These are phyloP conservation scores for Vulpes lagopus DNA, from an alignment of 2,113 vertebrate genomes.

Conservation along the genomic window DNA sequence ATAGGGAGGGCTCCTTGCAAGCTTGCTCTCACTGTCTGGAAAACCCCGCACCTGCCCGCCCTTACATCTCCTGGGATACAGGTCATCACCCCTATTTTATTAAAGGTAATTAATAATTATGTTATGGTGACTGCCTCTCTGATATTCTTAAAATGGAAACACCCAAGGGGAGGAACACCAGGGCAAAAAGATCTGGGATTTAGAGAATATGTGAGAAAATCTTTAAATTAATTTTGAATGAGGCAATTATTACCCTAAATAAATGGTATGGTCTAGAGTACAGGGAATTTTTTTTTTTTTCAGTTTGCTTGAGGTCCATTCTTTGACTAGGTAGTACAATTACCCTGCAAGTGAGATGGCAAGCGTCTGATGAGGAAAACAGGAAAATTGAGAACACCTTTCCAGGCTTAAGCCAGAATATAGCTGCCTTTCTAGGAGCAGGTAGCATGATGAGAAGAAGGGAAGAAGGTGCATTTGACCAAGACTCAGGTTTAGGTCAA, in stretches of 20 bases:
- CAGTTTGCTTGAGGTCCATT: not conserved
- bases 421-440: not conserved
- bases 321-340: not conserved
- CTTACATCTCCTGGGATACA: not conserved
- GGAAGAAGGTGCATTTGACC: not conserved
- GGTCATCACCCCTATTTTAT: not conserved
- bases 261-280: not conserved
- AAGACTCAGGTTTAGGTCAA: not conserved
- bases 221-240: not conserved
- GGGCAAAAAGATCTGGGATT: not conserved
- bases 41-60: not conserved
- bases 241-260: not conserved
- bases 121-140: not conserved
- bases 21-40: not conserved
- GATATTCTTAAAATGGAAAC: conserved; percentile 43
- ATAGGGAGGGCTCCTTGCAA: not conserved
- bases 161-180: not conserved
- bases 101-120: not conserved
- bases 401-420: not conserved
- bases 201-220: not conserved
- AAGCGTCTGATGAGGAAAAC: not conserved
- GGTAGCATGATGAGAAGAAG: too few relatives aligned
- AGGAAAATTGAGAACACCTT: not conserved
- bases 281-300: not conserved
- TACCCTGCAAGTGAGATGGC: not conserved